Conservation (phyloP, 2,113 vertebrate species). For the Motacilla alba region DNA sequence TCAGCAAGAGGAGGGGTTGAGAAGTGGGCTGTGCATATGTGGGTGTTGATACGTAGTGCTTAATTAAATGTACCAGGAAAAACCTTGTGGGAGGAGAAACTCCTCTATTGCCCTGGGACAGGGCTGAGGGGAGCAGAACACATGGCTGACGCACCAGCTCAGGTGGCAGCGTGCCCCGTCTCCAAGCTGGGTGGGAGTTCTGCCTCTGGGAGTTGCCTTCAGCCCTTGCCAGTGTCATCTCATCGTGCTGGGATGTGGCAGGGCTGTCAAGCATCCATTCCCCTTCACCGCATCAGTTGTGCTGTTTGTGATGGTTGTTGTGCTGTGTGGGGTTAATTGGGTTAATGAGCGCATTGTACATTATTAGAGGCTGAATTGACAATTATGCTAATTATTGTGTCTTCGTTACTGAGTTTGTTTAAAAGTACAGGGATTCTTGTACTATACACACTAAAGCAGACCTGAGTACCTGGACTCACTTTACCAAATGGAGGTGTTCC, state of each 20-base stretch:
- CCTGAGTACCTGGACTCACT: background rate
- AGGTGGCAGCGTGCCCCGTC: background rate
- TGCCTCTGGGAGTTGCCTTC: constrained; percentile 2
- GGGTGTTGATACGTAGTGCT: background rate
- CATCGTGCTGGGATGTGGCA: background rate
- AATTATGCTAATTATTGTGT: constrained; percentile 39
- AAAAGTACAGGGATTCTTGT: background rate
- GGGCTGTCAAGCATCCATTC: background rate
- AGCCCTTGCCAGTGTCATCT: background rate
- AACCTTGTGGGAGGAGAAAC: background rate
- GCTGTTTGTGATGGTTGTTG: constrained; percentile 11
- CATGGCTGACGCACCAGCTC: background rate
- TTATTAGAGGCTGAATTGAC: constrained; percentile 45
- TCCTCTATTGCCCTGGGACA: background rate
- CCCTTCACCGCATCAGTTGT: background rate
- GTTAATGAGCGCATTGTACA: constrained; percentile 15
- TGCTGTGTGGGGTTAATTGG: constrained; percentile 40
- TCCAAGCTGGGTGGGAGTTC: background rate
- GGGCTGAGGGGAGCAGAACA: background rate
- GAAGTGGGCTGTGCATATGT: background rate
- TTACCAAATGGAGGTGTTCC: background rate
- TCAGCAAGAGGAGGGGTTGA: background rate
- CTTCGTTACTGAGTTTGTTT: background rate
- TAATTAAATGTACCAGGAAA: constrained; percentile 36
- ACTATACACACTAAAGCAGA: background rate